phyloP scores from a whole-genome alignment of 2,797 vertebrate genomes.

The Rhynchonycteris naso region DNA sequence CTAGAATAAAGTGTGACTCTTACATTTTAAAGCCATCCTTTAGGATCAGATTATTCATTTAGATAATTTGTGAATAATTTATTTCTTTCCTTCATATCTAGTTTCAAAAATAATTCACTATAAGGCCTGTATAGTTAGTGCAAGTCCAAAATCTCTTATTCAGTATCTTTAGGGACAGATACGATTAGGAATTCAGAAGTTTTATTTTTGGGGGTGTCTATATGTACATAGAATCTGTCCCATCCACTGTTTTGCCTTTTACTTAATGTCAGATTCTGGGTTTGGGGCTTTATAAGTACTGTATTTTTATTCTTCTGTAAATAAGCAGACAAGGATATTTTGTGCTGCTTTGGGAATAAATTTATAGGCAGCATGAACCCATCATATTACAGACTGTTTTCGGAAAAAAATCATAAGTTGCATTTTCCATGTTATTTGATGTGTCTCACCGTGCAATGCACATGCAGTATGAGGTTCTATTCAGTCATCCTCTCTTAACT shows the following conservation, averaged over 20 bases:
- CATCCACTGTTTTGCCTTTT: neutral
- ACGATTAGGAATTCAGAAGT: neutral
- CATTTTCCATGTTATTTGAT: neutral
- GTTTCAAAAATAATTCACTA: slow-evolving; percentile 12
- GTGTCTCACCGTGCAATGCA: neutral
- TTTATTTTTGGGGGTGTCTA: neutral
- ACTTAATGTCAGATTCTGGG: neutral
- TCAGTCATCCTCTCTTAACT: neutral
- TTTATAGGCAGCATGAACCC: neutral
- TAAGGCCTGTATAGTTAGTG: neutral
- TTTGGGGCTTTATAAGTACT: neutral
- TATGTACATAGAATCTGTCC: neutral
- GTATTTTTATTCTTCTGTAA: slow-evolving; percentile 17
- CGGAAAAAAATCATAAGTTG: neutral
- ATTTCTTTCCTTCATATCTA: neutral
- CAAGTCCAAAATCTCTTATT: neutral
- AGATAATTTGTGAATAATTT: neutral
- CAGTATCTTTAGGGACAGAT: neutral
- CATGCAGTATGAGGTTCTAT: neutral
- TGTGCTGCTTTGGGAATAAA: neutral
- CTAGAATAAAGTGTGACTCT: neutral
- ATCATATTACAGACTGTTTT: neutral
- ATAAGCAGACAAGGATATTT: neutral
- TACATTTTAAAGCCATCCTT: neutral
- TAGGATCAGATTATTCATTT: neutral